These are phyloP conservation scores for Cryptocephalus primarius DNA, from an alignment of 2,888 invertebrate species.

Conservation along the genomic window DNA sequence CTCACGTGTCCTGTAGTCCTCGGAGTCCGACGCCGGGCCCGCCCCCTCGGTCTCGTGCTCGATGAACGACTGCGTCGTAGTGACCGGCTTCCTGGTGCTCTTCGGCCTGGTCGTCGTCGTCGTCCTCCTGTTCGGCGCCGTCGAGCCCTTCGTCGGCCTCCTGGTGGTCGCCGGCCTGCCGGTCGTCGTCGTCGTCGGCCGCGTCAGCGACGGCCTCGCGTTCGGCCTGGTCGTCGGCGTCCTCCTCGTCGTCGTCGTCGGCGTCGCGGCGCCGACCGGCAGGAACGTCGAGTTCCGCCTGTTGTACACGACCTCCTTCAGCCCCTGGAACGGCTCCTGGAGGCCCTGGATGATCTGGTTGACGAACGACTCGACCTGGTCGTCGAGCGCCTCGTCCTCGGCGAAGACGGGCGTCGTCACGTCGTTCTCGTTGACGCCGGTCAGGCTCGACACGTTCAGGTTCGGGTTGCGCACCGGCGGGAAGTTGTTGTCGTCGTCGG, in stretches of 20 bases:
- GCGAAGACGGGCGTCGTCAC: conserved; percentile 67
- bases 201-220: conserved; percentile 27
- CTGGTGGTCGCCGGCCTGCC: conserved; percentile 25
- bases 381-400: conserved; percentile 64
- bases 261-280: conserved; percentile 26
- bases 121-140: conserved; percentile 4
- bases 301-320: conserved; percentile 65
- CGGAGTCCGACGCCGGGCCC: conserved; percentile 8
- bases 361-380: conserved; percentile 72
- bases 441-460: conserved; percentile 53
- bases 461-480: conserved; percentile 79
- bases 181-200: conserved; percentile 31
- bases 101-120: conserved; percentile 28
- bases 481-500: conserved; percentile 62
- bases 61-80: conserved; percentile 33
- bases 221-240: conserved; percentile 26
- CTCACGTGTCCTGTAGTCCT: conserved; percentile 36
- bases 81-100: conserved; percentile 35
- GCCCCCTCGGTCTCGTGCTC: conserved; percentile 23
- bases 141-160: background rate
- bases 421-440: conserved; percentile 47
- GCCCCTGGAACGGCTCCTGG: conserved; percentile 70
- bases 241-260: conserved; percentile 25
- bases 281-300: conserved; percentile 31
- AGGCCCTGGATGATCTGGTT: conserved; percentile 74